Percentiles rank a stretch among this genome's conserved stretches.
These are phyloP conservation scores for Vespertilio murinus DNA, from an alignment of 2,797 vertebrate species.

Conservation along the genomic window DNA sequence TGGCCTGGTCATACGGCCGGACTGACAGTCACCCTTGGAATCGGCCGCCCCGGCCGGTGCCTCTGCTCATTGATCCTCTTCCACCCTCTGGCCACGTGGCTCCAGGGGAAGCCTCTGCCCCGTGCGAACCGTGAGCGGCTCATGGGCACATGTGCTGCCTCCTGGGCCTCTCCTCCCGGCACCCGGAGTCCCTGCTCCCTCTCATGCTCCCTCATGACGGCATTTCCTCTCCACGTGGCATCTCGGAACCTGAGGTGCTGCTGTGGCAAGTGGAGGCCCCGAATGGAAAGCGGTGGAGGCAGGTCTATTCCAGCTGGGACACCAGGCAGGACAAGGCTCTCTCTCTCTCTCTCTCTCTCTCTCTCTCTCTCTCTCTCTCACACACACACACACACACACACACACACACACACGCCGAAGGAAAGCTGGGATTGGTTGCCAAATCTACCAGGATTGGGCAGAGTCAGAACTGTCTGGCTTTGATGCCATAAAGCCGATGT, in stretches of 20 bases:
- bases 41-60: neutral
- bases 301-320: neutral
- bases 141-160: neutral
- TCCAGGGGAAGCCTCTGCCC: neutral
- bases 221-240: neutral
- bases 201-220: fast-evolving
- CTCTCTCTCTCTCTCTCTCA: too few species aligned
- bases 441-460: neutral
- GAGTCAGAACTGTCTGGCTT: neutral
- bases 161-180: neutral
- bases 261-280: neutral
- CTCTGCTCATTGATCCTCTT: neutral
- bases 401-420: neutral
- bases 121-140: neutral
- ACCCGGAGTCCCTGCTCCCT: neutral
- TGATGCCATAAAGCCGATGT: neutral
- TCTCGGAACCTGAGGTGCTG: neutral
- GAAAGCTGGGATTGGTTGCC: neutral
- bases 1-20: fast-evolving
- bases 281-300: neutral
- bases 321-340: neutral
- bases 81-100: neutral
- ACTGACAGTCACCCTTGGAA: neutral
- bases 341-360: too few species aligned
- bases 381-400: too few species aligned